Conservation (phyloP, 2,113 vertebrate genomes). For the Alosa alosa region DNA sequence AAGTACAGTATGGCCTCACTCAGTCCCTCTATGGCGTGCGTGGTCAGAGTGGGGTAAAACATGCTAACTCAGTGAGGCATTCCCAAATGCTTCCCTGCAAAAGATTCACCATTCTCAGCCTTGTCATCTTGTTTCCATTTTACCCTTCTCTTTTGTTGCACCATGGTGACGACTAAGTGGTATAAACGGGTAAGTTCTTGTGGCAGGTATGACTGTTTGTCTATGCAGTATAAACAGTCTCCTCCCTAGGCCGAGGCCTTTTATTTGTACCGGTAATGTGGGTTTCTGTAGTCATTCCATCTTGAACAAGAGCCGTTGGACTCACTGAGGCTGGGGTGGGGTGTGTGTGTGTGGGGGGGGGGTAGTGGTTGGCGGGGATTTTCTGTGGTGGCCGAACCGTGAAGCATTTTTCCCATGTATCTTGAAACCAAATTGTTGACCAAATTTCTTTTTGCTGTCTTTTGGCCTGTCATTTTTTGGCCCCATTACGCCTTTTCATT, state of each 20-base stretch:
- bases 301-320: background rate
- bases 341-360: too few species aligned
- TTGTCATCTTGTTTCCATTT: background rate
- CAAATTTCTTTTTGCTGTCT: background rate
- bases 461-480: background rate
- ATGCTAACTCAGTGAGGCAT: background rate
- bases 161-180: constrained; percentile 3
- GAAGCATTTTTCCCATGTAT: background rate
- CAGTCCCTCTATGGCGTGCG: background rate
- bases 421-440: background rate
- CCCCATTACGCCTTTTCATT: background rate
- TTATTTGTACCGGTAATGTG: background rate
- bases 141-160: background rate
- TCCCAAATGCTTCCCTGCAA: background rate
- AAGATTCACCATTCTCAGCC: background rate
- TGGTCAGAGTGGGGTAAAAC: background rate
- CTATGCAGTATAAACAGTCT: background rate
- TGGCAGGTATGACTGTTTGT: background rate
- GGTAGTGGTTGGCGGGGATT: background rate
- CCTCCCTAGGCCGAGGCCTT: background rate
- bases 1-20: background rate
- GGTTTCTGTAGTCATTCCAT: background rate
- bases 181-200: background rate
- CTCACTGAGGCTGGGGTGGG: background rate
- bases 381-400: background rate